A percentile compares a stretch with the other conserved stretches of the same genome.
These are phyloP conservation scores for Nudaria mundana DNA, from an alignment of 2,888 invertebrate genomes.

Conservation along the genomic window DNA sequence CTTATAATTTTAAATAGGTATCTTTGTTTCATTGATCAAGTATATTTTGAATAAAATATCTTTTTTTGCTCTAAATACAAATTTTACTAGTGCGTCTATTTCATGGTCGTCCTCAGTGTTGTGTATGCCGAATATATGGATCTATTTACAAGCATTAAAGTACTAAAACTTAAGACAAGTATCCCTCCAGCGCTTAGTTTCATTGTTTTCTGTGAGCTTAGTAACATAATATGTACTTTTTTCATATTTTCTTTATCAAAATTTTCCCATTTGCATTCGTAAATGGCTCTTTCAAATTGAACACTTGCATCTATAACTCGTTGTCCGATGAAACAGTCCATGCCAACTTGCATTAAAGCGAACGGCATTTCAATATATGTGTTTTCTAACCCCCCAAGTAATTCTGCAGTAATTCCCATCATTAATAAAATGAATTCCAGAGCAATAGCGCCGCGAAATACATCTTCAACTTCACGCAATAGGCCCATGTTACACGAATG, in stretches of 20 bases:
- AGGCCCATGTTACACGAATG: slow-evolving; percentile 38
- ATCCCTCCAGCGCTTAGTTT: slow-evolving; percentile 42
- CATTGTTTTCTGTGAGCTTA: slow-evolving; percentile 38
- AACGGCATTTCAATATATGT: slow-evolving; percentile 47
- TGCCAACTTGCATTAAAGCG: slow-evolving; percentile 41
- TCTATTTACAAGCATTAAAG: slow-evolving; percentile 37
- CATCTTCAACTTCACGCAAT: slow-evolving; percentile 31
- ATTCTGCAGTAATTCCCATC: slow-evolving; percentile 35
- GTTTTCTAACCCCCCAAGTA: slow-evolving; percentile 47
- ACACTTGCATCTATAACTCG: slow-evolving; percentile 31
- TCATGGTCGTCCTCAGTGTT: slow-evolving; percentile 33
- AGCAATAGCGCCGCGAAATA: slow-evolving; percentile 40
- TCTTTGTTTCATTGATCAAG: too few species aligned
- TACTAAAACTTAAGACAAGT: slow-evolving; percentile 31
- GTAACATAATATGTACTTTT: slow-evolving; percentile 36
- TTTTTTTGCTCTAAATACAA: too few species aligned
- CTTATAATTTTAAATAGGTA: too few species aligned
- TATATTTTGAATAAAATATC: too few species aligned
- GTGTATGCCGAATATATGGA: slow-evolving; percentile 45
- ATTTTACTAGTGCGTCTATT: not conserved
- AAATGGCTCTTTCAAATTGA: slow-evolving; percentile 29
- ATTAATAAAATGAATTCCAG: slow-evolving; percentile 40
- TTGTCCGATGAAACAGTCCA: slow-evolving; percentile 39
- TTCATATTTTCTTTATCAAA: slow-evolving; percentile 32
- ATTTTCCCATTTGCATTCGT: slow-evolving; percentile 34